phyloP scores from a whole-genome alignment of 2,113 vertebrate genomes.

The Pipa parva region DNA sequence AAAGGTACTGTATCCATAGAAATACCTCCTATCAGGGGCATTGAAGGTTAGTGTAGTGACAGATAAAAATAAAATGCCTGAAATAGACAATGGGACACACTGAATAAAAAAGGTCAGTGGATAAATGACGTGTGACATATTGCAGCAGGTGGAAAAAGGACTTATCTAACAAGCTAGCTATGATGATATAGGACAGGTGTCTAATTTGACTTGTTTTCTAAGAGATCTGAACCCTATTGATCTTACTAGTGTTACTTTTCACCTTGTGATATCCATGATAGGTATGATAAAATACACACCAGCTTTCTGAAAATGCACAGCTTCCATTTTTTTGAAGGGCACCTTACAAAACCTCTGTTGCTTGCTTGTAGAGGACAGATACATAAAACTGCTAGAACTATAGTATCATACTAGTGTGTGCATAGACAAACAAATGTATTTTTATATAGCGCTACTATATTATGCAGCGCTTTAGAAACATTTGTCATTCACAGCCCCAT shows the following conservation, averaged over 20 bases:
- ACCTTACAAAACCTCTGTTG: not conserved
- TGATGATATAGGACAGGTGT: not conserved
- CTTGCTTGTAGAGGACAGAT: no score
- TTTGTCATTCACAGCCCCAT: no score
- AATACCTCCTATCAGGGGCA: not conserved
- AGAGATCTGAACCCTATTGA: not conserved
- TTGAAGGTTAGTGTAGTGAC: not conserved
- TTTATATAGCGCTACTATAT: no score
- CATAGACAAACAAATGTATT: constrained; percentile 48
- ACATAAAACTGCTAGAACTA: no score
- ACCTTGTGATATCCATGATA: not conserved
- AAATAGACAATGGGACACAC: not conserved
- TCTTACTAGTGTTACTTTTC: not conserved
- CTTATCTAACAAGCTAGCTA: not conserved
- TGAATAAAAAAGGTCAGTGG: not conserved
- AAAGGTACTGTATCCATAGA: no score
- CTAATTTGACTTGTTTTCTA: not conserved
- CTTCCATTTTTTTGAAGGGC: not conserved
- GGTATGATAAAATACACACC: not conserved
- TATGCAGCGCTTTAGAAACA: no score
- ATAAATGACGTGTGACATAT: not conserved
- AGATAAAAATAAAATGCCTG: not conserved
- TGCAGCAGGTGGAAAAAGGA: not conserved
- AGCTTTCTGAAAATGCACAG: not conserved
- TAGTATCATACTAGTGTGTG: no score